Base-by-base conservation (phyloP, 1,140 invertebrate genomes). In the Metaphire vulgaris region DNA sequence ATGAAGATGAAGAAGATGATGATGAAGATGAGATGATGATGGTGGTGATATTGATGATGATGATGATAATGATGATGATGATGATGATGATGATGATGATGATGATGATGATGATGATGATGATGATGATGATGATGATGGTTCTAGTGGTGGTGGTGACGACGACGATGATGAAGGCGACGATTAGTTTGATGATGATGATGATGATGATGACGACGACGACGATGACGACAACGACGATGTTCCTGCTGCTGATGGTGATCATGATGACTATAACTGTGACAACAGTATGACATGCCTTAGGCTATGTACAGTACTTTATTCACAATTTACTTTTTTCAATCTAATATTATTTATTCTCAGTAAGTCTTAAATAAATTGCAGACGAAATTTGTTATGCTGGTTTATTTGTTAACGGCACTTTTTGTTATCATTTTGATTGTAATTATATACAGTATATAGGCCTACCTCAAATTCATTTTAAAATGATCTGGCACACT, bases 1-100 rank as follows among this genome's bases (percentile, higher is more conserved):
- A 56, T 56, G 41, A 56, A 12, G 41, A 56, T 56, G n/a, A n/a
- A n/a, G n/a, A 56, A 56, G 6, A 56, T 56, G 41, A 56, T 56
- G 41, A 56, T 56, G 41, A 56, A 12, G 41, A 56, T 56, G 41
- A 12, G 41, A 56, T 56, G 41, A 56, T 56, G 41, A 56, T 56
- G 41, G 21, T 56, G 41, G 21, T 56, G 41, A 56, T 56, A 21
- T 12, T 56, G 41, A 56, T 21, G 21, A 56, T 56, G 21, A 56
- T 56, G 21, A 56, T 56, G 21, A 56, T 56, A 21, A 56, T 56
- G 21, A 56, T 56, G 41, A 56, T 56, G 41, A 56, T 56, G 41
- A 56, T 56, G 41, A 56, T 56, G 41, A 56, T 56, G 41, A 56
- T 56, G 41, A 56, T 56, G 41, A 56, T 56, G 41, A 56, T 56